Evolutionary conservation across 2,888 invertebrate species (phyloP), one percentile per base, ranked within the genome.

Genomic region (Megaustenia siamemsis): DNA sequence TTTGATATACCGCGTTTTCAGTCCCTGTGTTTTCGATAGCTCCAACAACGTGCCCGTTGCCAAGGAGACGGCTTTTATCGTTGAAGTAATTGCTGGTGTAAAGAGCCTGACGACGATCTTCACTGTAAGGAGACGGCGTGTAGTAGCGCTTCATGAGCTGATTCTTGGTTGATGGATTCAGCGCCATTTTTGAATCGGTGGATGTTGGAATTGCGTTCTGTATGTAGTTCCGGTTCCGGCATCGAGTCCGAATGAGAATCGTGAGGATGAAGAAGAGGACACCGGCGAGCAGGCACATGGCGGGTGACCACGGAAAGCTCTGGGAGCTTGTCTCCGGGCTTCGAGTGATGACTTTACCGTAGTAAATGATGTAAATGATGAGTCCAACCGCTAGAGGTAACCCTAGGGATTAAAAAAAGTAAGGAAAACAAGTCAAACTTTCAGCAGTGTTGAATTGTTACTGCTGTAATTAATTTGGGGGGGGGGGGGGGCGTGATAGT

Each of bases 281-380:
- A 32, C 73, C 81, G 45, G 86, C 86, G 32, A 83, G 3, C 77
- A 83, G 53, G 35, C 83, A 81, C 81, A 85, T 69, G 35, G 85
- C 71, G 32, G 83, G 32, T 28, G 83, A 85, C 86, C 86, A 86
- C 5, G 86, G 86, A 68, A 86, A 86, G 56, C 85, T 83, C 2
- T 8, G 32, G 10, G 24, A 21, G 66, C 40, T 80, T 35, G 85
- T 8, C 32, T 77, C 69, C 0, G 85, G 81, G 24, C 85, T 85
- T 3, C 71, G 53, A 60, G 71, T 80, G 80, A 86, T 83, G 28
- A 86, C 85, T 0, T 63, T 40, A 28, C 85, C 80, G 85, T 82
- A 83, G 40, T n/a, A 53, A 15, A 71, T 73, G 53, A 81, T 80
- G 83, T 68, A 86, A 24, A 86, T 77, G 40, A 86, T 53, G n/a